Conservation (phyloP, 1,140 invertebrate species). For the Pogonomyrmex californicus region DNA sequence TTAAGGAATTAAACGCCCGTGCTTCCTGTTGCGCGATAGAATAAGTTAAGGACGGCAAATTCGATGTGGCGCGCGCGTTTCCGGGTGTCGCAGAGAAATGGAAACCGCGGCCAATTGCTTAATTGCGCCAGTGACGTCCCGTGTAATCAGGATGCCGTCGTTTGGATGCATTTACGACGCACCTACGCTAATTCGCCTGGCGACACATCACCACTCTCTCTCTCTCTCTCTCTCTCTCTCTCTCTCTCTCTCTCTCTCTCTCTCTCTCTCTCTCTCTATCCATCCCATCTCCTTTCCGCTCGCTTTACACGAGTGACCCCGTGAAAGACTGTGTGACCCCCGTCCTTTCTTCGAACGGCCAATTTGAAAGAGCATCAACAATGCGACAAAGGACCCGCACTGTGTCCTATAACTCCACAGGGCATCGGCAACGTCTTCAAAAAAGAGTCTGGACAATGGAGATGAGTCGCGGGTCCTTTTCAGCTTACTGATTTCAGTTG, state of each 20-base stretch:
- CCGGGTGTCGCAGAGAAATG: conserved; percentile 80
- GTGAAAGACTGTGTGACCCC: background rate
- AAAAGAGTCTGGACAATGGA: background rate
- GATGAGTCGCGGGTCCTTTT: background rate
- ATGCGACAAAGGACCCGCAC: conserved; percentile 36
- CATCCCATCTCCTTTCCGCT: background rate
- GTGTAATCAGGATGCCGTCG: conserved; percentile 85
- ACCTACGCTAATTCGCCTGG: conserved; percentile 82
- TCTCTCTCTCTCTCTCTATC: background rate
- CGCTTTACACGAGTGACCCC: background rate
- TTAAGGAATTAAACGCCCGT: background rate
- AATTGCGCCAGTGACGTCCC: conserved; percentile 81
- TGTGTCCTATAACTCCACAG: background rate
- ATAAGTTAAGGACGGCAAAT: conserved; percentile 27
- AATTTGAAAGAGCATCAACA: conserved; percentile 34
- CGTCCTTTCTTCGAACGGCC: conserved; percentile 14
- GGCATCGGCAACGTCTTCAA: background rate
- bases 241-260: background rate
- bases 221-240: background rate
- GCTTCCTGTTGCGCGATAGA: background rate
- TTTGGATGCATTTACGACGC: conserved; percentile 82
- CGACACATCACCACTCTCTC: conserved; percentile 3
- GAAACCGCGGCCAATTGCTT: conserved; percentile 85
- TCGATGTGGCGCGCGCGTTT: conserved; percentile 62
- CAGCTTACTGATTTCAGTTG: background rate